A percentile compares a stretch with the other conserved stretches of the same genome.
Conservation (phyloP, 2,888 invertebrate genomes). For the Unio pictorum region DNA sequence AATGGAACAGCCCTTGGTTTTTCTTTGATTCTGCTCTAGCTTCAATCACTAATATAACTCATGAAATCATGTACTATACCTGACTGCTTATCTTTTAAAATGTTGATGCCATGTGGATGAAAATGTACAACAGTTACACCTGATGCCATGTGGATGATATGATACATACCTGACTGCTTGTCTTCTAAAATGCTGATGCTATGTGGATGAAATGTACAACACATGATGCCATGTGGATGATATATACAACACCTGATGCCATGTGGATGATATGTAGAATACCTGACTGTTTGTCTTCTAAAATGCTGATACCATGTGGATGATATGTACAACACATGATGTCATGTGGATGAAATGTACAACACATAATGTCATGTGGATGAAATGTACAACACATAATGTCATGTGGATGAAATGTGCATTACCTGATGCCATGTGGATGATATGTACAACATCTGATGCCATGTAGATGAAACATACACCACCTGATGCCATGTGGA, state of each 20-base stretch:
- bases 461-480: too few relatives aligned
- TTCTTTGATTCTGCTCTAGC: too few relatives aligned
- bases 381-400: too few relatives aligned
- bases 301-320: slow-evolving; percentile 34
- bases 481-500: too few relatives aligned
- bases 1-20: too few relatives aligned
- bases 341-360: too few relatives aligned
- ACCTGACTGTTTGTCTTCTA: slow-evolving; percentile 28
- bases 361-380: too few relatives aligned
- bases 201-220: slow-evolving; percentile 23
- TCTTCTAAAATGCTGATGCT: slow-evolving; percentile 26
- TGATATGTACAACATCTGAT: too few relatives aligned
- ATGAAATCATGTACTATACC: slow-evolving; percentile 7
- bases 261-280: slow-evolving; percentile 22
- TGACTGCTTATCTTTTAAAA: slow-evolving; percentile 22
- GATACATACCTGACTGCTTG: slow-evolving; percentile 22
- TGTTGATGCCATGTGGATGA: slow-evolving; percentile 32
- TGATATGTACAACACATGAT: neutral
- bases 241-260: slow-evolving; percentile 11
- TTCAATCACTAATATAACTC: too few relatives aligned
- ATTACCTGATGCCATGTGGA: too few relatives aligned
- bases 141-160: slow-evolving; percentile 32
- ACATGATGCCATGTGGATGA: slow-evolving; percentile 34
- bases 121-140: slow-evolving; percentile 10
- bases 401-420: too few relatives aligned